Evolutionary conservation across 1,140 invertebrate species (phyloP), one percentile per base, ranked within the genome.

Genomic region (Aphelinus certus): DNA sequence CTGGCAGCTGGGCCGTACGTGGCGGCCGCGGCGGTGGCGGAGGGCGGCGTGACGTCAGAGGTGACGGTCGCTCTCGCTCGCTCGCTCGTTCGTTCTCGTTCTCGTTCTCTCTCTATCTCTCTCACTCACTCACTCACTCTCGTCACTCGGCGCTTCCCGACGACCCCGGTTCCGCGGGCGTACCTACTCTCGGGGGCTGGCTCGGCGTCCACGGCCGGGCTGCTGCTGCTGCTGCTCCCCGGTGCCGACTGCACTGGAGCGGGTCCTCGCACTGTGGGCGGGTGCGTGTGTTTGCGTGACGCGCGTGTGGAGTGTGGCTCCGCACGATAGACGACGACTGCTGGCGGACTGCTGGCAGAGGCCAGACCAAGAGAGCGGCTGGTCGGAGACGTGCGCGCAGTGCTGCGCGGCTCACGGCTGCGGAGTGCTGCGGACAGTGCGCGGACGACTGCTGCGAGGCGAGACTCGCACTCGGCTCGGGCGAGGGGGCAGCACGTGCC

Each of bases 61-160:
- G 58, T 60, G 58, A 60, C 58, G 58, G 45, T 3, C 55, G 9
- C 57, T 45, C 7, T 56, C 60, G 26, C 7, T 71, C 9, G 9
- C 5, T 26, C 26, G n/a, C 1, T 65, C 61, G 64, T 43, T 45
- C 47, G 3, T 10, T 58, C 45, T 45, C 55, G 7, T 45, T 67
- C 60, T 43, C 47, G 9, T n/a, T 63, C n/a, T 60, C 56, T 70
- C 61, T 55, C 42, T 43, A 6, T 68, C 56, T 51, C 2, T 71
- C 76, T 53, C 63, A 63, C 76, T 74, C 78, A 79, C 80, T 79
- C 75, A 80, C 81, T 81, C 81, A 80, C 78, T 77, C 79, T 71
- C 73, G 75, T 75, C 72, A 76, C 67, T 71, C 66, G 73, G 76
- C 76, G 77, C 78, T 45, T 26, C 26, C 48, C 43, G 5, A 4